phyloP scores from a whole-genome alignment of 2,888 invertebrate genomes.

The Ophion slaviceki region DNA sequence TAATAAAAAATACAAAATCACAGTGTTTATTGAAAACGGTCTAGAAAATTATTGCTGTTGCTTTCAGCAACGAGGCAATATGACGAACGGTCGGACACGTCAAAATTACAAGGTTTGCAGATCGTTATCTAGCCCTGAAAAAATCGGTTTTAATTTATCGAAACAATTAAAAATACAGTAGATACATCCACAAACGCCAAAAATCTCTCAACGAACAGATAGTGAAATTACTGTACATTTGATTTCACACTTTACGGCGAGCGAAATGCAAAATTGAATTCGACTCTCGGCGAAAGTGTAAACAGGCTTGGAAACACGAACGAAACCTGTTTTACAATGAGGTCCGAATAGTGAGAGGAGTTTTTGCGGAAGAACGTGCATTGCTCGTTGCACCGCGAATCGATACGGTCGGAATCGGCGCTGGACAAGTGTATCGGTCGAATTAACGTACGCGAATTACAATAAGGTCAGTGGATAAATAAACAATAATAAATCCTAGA shows the following conservation, averaged over 20 bases:
- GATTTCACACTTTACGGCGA: background rate
- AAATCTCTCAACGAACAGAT: background rate
- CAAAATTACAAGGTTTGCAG: no score
- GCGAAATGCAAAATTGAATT: background rate
- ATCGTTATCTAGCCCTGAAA: no score
- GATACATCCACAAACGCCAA: no score
- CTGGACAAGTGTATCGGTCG: background rate
- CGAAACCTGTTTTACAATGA: constrained; percentile 54
- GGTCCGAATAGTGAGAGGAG: constrained; percentile 6
- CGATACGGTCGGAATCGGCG: constrained; percentile 12
- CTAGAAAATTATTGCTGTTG: no score
- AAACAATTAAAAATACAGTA: no score
- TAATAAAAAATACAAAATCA: no score
- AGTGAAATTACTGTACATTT: background rate
- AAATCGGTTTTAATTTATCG: no score
- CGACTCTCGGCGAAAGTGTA: constrained; percentile 39
- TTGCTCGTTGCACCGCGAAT: constrained; percentile 25
- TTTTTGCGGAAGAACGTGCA: constrained; percentile 31
- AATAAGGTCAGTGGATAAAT: constrained; percentile 4
- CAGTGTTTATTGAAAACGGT: no score
- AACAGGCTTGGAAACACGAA: constrained; percentile 2
- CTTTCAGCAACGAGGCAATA: no score
- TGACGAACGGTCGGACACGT: no score
- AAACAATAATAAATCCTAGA: background rate
- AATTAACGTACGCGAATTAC: background rate